phyloP scores from a whole-genome alignment of 2,888 invertebrate species.

The Biston stratarius region DNA sequence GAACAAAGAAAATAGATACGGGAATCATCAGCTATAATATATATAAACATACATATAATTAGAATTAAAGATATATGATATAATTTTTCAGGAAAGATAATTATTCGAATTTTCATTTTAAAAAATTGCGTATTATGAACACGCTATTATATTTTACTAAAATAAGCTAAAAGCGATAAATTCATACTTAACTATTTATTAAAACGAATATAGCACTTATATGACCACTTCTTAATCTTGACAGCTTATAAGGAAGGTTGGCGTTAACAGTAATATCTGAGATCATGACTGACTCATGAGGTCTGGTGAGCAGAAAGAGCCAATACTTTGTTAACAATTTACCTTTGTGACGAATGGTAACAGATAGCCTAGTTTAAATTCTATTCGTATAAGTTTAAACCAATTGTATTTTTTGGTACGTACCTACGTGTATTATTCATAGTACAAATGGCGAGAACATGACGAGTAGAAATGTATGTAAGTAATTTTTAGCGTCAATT shows the following conservation, averaged over 20 bases:
- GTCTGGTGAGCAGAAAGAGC: conserved; percentile 20
- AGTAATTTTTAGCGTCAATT: too few species aligned
- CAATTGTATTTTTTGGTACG: background rate
- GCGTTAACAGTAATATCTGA: conserved; percentile 68
- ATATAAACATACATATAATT: too few species aligned
- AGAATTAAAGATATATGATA: too few species aligned
- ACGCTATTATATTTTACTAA: too few species aligned
- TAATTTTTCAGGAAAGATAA: background rate
- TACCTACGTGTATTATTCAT: too few species aligned
- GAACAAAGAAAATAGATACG: too few species aligned
- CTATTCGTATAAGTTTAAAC: background rate
- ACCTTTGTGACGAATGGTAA: conserved; percentile 27
- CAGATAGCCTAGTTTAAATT: conserved; percentile 21
- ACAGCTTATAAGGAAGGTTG: conserved; percentile 65
- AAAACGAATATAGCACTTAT: background rate
- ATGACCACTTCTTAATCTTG: conserved; percentile 38
- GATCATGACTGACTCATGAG: conserved; percentile 66
- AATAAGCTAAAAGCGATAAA: too few species aligned
- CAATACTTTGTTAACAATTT: conserved; percentile 32
- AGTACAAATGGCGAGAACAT: too few species aligned
- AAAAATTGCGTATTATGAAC: too few species aligned
- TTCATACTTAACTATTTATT: background rate
- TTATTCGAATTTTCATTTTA: too few species aligned
- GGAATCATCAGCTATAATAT: too few species aligned
- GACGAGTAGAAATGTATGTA: too few species aligned